Conservation (phyloP, 2,113 vertebrate species). For the Cavia porcellus region DNA sequence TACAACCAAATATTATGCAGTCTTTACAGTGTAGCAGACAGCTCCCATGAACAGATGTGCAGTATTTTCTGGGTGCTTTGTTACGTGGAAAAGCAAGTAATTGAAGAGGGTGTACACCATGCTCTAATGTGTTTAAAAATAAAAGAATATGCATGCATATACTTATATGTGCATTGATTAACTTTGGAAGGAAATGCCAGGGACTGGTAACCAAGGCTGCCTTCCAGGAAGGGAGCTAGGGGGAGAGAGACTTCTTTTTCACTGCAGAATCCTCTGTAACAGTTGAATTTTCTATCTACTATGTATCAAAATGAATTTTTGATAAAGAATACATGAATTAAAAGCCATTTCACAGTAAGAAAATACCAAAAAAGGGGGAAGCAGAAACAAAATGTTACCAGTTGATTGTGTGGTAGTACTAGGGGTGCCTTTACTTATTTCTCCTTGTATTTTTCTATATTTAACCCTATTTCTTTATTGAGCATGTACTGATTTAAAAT, state of each 20-base stretch:
- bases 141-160: slow-evolving; percentile 55
- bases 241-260: neutral
- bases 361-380: slow-evolving; percentile 46
- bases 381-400: slow-evolving; percentile 55
- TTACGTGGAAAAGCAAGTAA: slow-evolving; percentile 22
- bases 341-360: slow-evolving; percentile 61
- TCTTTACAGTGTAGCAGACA: neutral
- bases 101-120: neutral
- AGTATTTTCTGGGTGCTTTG: neutral
- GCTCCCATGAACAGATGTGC: neutral
- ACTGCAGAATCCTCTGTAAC: slow-evolving; percentile 48
- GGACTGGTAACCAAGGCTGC: slow-evolving; percentile 60
- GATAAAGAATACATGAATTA: slow-evolving; percentile 75
- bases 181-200: slow-evolving; percentile 52
- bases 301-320: slow-evolving; percentile 69
- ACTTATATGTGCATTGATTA: slow-evolving; percentile 71
- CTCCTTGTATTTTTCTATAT: slow-evolving; percentile 66
- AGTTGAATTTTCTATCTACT: slow-evolving; percentile 60
- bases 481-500: slow-evolving; percentile 65
- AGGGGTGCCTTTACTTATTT: slow-evolving; percentile 28
- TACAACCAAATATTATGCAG: neutral
- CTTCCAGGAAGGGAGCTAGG: slow-evolving; percentile 72
- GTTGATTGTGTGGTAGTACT: neutral
- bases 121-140: slow-evolving; percentile 59
- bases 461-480: slow-evolving; percentile 70